phyloP scores from a whole-genome alignment of 2,797 vertebrate species.

The Borostomias antarcticus region DNA sequence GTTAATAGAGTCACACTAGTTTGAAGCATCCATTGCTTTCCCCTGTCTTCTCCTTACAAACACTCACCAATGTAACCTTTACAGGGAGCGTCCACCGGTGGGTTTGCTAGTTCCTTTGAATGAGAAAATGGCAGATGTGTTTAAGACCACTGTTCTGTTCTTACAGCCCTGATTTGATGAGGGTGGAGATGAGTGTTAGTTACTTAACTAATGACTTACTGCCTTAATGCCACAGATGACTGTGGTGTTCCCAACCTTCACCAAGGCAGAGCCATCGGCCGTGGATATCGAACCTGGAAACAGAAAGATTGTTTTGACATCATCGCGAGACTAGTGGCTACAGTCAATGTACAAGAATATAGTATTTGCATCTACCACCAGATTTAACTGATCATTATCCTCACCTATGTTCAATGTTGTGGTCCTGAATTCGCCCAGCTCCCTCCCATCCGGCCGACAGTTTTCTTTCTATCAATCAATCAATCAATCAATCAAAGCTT shows the following conservation, averaged over 20 bases:
- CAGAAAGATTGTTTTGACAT: neutral
- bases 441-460: slow-evolving; percentile 93
- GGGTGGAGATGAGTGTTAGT: neutral
- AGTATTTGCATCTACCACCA: too few species aligned
- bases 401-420: slow-evolving; percentile 95
- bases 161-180: neutral
- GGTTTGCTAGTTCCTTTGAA: slow-evolving; percentile 86
- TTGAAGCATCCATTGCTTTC: too few species aligned
- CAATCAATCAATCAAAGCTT: neutral
- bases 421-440: slow-evolving; percentile 90
- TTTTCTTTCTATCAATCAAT: slow-evolving; percentile 87
- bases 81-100: slow-evolving; percentile 82
- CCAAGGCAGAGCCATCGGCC: slow-evolving; percentile 93
- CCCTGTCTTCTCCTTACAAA: neutral
- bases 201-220: too few species aligned
- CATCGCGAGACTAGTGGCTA: too few species aligned
- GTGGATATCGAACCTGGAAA: slow-evolving; percentile 90
- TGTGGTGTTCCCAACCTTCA: slow-evolving; percentile 94
- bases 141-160: neutral
- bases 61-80: slow-evolving; percentile 91
- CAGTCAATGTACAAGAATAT: too few species aligned
- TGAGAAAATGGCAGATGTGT: neutral
- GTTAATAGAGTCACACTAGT: too few species aligned
- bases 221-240: slow-evolving; percentile 95
- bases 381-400: too few species aligned